These are phyloP conservation scores for Apis florea DNA, from an alignment of 1,140 invertebrate genomes.

Conservation along the genomic window DNA sequence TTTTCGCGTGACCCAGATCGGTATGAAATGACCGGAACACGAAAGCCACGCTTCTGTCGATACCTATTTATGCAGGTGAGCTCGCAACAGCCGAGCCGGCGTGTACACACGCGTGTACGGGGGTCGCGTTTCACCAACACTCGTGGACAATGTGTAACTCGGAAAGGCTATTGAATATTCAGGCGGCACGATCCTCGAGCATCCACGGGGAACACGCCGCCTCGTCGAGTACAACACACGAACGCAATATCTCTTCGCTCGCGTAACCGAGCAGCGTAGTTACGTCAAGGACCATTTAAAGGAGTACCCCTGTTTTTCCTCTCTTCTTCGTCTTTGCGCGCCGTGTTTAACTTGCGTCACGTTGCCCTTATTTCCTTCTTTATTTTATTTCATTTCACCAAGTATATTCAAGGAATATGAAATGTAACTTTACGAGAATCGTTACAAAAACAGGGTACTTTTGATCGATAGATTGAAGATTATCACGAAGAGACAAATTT, in stretches of 20 bases:
- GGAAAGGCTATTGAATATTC: constrained; percentile 78
- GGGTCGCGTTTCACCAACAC: constrained; percentile 39
- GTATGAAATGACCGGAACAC: neutral
- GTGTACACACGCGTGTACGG: constrained; percentile 33
- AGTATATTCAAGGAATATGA: neutral
- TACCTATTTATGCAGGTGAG: constrained; percentile 54
- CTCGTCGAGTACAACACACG: constrained; percentile 61
- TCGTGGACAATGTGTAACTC: constrained; percentile 48
- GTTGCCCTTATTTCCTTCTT: neutral
- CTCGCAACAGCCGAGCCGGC: constrained; percentile 24
- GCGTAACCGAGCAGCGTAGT: constrained; percentile 33
- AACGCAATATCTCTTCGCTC: constrained; percentile 53
- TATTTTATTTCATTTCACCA: neutral
- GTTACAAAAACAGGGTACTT: too few relatives aligned
- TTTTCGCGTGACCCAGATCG: constrained; percentile 29
- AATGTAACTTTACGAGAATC: too few relatives aligned
- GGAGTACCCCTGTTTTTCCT: constrained; percentile 35
- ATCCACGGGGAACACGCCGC: constrained; percentile 65
- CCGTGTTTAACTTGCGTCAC: constrained; percentile 9
- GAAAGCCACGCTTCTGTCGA: constrained; percentile 21
- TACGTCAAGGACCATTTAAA: constrained; percentile 35
- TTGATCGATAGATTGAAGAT: too few relatives aligned
- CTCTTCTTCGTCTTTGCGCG: neutral
- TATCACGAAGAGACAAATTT: too few relatives aligned
- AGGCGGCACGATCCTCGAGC: constrained; percentile 67